These are phyloP conservation scores for Nephrotoma guestfalica DNA, from an alignment of 2,888 invertebrate genomes.

Conservation along the genomic window DNA sequence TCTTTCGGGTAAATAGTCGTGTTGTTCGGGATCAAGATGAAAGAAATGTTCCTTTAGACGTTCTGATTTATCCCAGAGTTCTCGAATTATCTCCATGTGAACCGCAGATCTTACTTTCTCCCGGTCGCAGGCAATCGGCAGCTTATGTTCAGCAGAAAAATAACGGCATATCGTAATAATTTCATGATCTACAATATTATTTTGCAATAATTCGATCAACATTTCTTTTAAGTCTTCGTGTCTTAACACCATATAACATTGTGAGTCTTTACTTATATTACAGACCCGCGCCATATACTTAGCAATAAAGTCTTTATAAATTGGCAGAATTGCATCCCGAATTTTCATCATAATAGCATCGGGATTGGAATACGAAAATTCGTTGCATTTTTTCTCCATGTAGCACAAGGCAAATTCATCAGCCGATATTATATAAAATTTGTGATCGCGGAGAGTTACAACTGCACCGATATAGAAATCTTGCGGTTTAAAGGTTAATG, in stretches of 20 bases:
- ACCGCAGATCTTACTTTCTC: constrained; percentile 41
- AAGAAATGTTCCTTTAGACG: constrained; percentile 43
- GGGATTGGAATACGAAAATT: constrained; percentile 60
- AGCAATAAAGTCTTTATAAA: constrained; percentile 62
- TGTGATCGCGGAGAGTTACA: constrained; percentile 59
- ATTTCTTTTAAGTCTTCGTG: constrained; percentile 37
- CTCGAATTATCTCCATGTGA: constrained; percentile 54
- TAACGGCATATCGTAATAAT: constrained; percentile 59
- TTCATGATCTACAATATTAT: constrained; percentile 64
- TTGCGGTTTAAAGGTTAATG: constrained; percentile 56
- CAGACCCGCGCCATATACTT: constrained; percentile 39
- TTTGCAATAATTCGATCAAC: constrained; percentile 48
- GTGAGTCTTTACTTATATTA: constrained; percentile 28
- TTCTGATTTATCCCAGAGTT: constrained; percentile 55
- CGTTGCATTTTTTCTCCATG: constrained; percentile 48
- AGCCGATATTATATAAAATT: constrained; percentile 63
- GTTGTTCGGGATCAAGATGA: constrained; percentile 39
- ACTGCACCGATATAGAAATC: constrained; percentile 77
- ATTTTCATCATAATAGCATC: constrained; percentile 59
- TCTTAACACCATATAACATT: constrained; percentile 34
- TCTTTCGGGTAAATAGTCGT: constrained; percentile 40
- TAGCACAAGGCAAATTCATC: constrained; percentile 79
- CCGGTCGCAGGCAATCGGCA: constrained; percentile 29
- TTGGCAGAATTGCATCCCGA: constrained; percentile 46
- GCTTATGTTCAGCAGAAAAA: constrained; percentile 47